Conservation (phyloP, 1,140 invertebrate species). For the Drosophila tropicalis region DNA sequence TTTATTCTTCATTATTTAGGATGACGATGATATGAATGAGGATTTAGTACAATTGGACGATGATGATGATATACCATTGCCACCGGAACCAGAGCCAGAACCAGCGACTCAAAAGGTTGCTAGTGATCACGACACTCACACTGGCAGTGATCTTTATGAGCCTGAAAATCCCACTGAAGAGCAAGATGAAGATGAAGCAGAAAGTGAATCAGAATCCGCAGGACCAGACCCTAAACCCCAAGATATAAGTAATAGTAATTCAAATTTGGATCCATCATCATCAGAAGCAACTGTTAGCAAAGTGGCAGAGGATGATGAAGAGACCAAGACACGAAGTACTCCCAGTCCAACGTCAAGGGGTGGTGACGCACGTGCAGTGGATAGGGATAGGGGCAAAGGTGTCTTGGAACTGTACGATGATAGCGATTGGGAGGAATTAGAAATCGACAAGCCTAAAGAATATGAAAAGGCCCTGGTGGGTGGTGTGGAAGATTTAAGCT, state of each 20-base stretch:
- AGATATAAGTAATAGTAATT: not conserved
- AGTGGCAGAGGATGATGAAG: slow-evolving; percentile 41
- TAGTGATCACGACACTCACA: slow-evolving; percentile 19
- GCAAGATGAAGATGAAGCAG: slow-evolving; percentile 35
- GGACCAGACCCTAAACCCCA: slow-evolving; percentile 26
- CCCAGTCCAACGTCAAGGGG: slow-evolving; percentile 55
- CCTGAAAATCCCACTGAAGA: slow-evolving; percentile 79
- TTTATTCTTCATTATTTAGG: slow-evolving; percentile 60
- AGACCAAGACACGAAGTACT: slow-evolving; percentile 45
- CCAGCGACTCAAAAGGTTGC: slow-evolving; percentile 12
- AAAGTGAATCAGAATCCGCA: slow-evolving; percentile 12
- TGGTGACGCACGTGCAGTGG: slow-evolving; percentile 35
- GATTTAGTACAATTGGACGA: slow-evolving; percentile 83
- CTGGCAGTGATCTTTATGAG: slow-evolving; percentile 65
- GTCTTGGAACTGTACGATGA: slow-evolving; percentile 82
- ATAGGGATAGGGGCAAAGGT: slow-evolving; percentile 62
- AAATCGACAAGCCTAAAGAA: slow-evolving; percentile 78
- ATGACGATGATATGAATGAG: slow-evolving; percentile 81
- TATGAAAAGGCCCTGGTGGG: slow-evolving; percentile 62
- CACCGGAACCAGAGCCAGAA: slow-evolving; percentile 64
- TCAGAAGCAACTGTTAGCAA: slow-evolving; percentile 5
- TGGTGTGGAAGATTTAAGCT: not conserved
- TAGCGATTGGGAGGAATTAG: slow-evolving; percentile 82
- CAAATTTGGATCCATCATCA: not conserved
- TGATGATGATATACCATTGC: slow-evolving; percentile 81